Evolutionary conservation across 2,888 invertebrate genomes (phyloP).

Genomic region (Boloria selene): DNA sequence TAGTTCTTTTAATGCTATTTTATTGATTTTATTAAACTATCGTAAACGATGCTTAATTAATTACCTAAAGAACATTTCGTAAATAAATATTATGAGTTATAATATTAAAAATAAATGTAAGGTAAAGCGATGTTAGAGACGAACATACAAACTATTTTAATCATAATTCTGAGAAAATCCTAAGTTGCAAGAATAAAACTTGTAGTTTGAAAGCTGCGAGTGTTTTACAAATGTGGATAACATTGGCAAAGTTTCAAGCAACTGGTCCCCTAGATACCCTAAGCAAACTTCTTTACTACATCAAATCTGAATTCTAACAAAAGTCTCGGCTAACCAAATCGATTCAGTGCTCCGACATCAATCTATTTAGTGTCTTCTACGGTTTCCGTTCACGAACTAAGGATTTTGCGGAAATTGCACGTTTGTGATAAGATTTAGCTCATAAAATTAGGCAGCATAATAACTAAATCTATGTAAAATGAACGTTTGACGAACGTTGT

Average conservation of each 20-base stretch:
- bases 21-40: no score
- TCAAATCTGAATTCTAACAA: constrained; percentile 23
- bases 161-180: no score
- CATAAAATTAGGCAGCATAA: neutral
- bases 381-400: constrained; percentile 28
- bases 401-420: neutral
- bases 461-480: no score
- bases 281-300: constrained; percentile 13
- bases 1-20: no score
- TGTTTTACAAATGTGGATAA: constrained; percentile 4
- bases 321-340: constrained; percentile 30
- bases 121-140: no score
- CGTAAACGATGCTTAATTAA: no score
- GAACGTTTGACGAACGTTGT: no score
- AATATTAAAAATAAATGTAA: no score
- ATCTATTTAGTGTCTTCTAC: constrained; percentile 40
- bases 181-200: neutral
- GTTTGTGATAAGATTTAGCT: neutral
- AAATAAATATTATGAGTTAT: no score
- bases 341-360: constrained; percentile 36
- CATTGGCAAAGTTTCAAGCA: constrained; percentile 12
- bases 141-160: no score
- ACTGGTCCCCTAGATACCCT: constrained; percentile 9
- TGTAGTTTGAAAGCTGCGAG: neutral
- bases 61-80: no score